Evolutionary conservation across 2,113 vertebrate species (phyloP).

Genomic region (Oreochromis spilurus): DNA sequence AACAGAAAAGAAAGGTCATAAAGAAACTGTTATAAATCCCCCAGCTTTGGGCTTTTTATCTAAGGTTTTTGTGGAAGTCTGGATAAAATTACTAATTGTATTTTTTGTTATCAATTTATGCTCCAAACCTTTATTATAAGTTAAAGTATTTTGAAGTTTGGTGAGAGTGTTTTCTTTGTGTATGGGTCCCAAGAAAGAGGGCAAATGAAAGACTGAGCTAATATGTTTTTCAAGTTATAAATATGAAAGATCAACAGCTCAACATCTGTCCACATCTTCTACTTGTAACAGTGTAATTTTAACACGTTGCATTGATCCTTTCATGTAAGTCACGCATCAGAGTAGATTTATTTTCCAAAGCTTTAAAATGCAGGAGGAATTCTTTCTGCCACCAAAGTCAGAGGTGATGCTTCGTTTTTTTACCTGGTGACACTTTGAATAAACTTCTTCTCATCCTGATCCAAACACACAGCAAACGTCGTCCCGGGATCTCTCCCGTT

Average conservation of each 20-base stretch:
- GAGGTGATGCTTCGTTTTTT: background rate
- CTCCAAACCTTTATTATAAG: background rate
- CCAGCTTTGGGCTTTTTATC: background rate
- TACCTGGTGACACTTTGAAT: conserved; percentile 90
- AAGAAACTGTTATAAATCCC: background rate
- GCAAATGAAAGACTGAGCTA: background rate
- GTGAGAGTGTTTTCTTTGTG: background rate
- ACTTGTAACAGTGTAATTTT: background rate
- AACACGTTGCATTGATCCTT: background rate
- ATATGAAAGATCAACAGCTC: background rate
- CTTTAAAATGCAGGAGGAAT: background rate
- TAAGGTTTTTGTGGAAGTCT: background rate
- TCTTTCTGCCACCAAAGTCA: background rate
- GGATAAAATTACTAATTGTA: background rate
- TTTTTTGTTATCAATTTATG: background rate
- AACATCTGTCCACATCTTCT: background rate
- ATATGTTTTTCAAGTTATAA: background rate
- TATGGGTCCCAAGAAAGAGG: background rate
- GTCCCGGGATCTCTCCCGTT: conserved; percentile 59
- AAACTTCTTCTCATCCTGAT: conserved; percentile 94
- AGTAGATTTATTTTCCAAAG: background rate
- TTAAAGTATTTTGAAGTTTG: background rate
- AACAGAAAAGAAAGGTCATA: background rate
- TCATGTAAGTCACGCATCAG: background rate
- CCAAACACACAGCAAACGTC: conserved; percentile 89